Evolutionary conservation across 2,797 vertebrate genomes (phyloP).

Genomic region (Lacerta bilineata): DNA sequence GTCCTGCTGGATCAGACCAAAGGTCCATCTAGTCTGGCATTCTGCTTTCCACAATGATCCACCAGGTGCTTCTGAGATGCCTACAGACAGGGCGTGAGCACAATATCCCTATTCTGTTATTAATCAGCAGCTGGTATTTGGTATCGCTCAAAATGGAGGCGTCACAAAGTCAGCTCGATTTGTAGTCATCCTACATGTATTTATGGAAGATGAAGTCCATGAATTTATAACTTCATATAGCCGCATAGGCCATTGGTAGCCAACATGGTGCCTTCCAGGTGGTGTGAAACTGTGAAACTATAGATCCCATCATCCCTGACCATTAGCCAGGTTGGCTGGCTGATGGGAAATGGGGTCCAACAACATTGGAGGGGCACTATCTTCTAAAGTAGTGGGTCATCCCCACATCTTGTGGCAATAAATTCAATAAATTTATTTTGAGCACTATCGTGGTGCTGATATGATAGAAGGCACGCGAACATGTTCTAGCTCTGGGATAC

Average conservation of each 20-base stretch:
- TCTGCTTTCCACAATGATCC: background rate
- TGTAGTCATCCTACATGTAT: background rate
- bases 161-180: background rate
- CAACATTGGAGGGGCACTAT: too few species aligned
- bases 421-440: constrained; percentile 18
- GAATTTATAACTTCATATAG: too few species aligned
- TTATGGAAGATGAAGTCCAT: too few species aligned
- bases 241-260: too few species aligned
- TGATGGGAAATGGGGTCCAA: too few species aligned
- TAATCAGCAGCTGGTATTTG: background rate
- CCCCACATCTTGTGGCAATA: too few species aligned
- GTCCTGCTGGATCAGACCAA: too few species aligned
- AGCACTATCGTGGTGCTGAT: constrained; percentile 51
- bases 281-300: too few species aligned
- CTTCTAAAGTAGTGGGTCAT: too few species aligned
- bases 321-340: too few species aligned
- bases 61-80: background rate
- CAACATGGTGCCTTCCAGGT: too few species aligned
- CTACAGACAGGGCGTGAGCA: background rate
- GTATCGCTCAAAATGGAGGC: background rate
- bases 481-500: background rate
- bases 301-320: too few species aligned
- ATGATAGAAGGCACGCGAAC: background rate
- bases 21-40: background rate
- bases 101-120: background rate